Base-by-base conservation (phyloP, 2,113 vertebrate genomes). In the Alosa alosa region DNA sequence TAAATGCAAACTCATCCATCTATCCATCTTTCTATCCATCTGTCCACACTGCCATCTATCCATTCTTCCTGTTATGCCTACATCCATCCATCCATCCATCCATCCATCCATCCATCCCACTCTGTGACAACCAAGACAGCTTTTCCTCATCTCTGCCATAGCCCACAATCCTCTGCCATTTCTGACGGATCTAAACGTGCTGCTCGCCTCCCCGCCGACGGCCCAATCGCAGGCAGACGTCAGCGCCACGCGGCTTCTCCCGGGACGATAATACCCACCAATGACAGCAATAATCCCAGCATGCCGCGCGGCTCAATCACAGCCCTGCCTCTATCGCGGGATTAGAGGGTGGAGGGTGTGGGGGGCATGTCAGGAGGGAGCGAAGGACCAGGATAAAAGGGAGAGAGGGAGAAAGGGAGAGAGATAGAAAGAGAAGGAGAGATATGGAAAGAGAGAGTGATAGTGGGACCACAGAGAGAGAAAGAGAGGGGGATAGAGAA, bases 231-330 rank as follows among this genome's bases (percentile, higher is more conserved):
- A 68, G n/a, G 17, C 57, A 4, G 11, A 15, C 15, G 25, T 36
- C 85, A 45, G 36, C 18, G 18, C 25, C 81, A 55, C 18, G 81
- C 47, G 39, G 25, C 81, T 45, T 83, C 81, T 47, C 85, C 85
- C 13, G 85, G 36, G 60, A 86, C 18, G 45, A 82, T 83, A 83
- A 52, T 82, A 75, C 81, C 85, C 57, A 68, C 45, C 68, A 50
- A 68, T 83, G 60, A 72, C 45, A 82, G 81, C 60, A 82, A 83
- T 86, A 86, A 83, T 82, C 81, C 85, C 85, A 83, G 85, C 85
- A 86, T 83, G 60, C 85, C 60, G 31, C 52, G 85, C 81, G 83
- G 85, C 60, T 86, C 85, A 60, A 83, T 83, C 81, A 41, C 81
- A 83, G 81, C 25, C 57, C 25, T 83, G 44, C 68, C 57, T 52